A percentile compares a stretch with the other conserved stretches of the same genome.
These are phyloP conservation scores for Eristalinus sepulchralis DNA, from an alignment of 2,888 invertebrate species.

Conservation along the genomic window DNA sequence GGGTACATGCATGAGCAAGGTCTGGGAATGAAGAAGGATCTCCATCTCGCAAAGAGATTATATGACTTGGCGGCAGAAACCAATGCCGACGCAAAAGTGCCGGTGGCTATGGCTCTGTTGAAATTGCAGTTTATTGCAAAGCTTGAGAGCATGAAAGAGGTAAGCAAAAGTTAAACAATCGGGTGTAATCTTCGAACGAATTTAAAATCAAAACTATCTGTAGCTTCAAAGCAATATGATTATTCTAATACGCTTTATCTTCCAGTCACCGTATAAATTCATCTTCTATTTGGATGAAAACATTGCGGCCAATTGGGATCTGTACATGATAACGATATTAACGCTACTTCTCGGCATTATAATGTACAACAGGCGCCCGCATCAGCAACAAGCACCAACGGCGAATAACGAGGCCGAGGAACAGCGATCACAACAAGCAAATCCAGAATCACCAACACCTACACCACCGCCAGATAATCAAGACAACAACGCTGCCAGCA, in stretches of 20 bases:
- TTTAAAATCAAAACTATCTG: too few species aligned
- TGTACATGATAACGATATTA: slow-evolving; percentile 92
- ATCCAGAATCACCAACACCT: slow-evolving; percentile 43
- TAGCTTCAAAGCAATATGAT: too few species aligned
- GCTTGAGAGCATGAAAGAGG: slow-evolving; percentile 88
- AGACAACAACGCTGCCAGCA: slow-evolving; percentile 16
- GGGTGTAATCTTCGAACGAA: too few species aligned
- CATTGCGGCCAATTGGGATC: slow-evolving; percentile 95
- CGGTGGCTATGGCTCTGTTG: slow-evolving; percentile 93
- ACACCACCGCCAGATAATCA: slow-evolving; percentile 35
- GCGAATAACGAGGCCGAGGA: slow-evolving; percentile 52
- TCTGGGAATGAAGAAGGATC: slow-evolving; percentile 92
- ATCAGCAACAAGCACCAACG: slow-evolving; percentile 74
- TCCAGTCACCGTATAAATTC: slow-evolving; percentile 85
- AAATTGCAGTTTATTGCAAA: slow-evolving; percentile 90
- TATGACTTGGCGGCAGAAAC: slow-evolving; percentile 98
- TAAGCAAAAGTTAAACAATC: slow-evolving; percentile 81
- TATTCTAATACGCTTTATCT: slow-evolving; percentile 72
- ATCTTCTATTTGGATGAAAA: slow-evolving; percentile 87
- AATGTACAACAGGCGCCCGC: slow-evolving; percentile 89
- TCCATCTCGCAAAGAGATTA: slow-evolving; percentile 97
- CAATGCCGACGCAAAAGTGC: slow-evolving; percentile 95
- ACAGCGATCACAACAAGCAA: slow-evolving; percentile 38
- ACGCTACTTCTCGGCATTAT: slow-evolving; percentile 91
- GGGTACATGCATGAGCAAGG: slow-evolving; percentile 99